Evolutionary conservation across 37 sponge, comb jelly and placozoan species (phyloP), one percentile per base, ranked within the genome.

Genomic region (Bolinopsis microptera): DNA sequence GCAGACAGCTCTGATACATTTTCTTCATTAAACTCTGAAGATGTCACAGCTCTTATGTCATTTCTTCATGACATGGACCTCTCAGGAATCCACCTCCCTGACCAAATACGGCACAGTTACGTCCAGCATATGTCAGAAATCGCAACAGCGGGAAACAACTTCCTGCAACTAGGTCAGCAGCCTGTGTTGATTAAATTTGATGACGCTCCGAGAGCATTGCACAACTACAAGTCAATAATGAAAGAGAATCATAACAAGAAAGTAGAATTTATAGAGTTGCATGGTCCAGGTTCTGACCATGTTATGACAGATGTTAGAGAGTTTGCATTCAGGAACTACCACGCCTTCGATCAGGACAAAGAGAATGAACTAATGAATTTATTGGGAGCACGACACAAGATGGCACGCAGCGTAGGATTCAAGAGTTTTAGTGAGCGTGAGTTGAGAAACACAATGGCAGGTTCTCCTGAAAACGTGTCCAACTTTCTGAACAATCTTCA

Each of bases 331-430:
- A 32, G 34, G 1, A 21, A 69, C 22, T 96, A 94, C 39, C 83
- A 96, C 41, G 92, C 86, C 38, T 13, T 32, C 21, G 26, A 76
- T 83, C 70, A 93, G 13, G 38, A 31, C 5, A 93, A 94, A 24
- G 36, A 38, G 40, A 88, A 94, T 39, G 69, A 92, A 22, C 41
- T 97, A 69, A 93, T 93, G 9, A 61, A 61, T 0, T 68, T 97
- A 36, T 22, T 97, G 16, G 27, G 25, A 28, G 21, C 38, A 23
- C 93, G 98, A 26, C 96, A 96, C 86, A 75, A 94, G 34, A 94
- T 97, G 74, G 96, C 98, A 23, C 93, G 23, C 0, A 83, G 93
- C 0, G 95, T 96, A 21, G 97, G 98, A 0, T 96, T 96, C 88
- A 75, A 35, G 0, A 94, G 95, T n/a, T 95, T 93, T 86, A 94